Evolutionary conservation across 2,113 vertebrate species (phyloP).

Genomic region (Sander lucioperca): DNA sequence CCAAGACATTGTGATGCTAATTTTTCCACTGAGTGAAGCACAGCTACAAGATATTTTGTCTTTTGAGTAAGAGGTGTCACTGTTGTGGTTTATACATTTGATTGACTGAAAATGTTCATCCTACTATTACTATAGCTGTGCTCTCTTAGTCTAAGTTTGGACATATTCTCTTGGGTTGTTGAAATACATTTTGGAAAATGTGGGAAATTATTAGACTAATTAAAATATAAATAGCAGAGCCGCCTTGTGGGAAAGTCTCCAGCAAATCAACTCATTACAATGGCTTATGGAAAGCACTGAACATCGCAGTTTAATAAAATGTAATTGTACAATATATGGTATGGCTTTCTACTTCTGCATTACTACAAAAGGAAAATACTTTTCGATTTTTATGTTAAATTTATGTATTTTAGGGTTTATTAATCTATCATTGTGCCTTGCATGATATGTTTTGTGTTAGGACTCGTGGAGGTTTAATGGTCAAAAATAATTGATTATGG

Average conservation of each 20-base stretch:
- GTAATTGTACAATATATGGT: neutral
- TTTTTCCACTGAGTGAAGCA: no score
- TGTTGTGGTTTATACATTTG: neutral
- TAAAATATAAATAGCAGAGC: neutral
- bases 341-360: neutral
- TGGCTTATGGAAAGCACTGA: neutral
- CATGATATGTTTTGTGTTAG: neutral
- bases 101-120: neutral
- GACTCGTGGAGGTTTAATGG: neutral
- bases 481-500: constrained; percentile 12
- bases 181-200: neutral
- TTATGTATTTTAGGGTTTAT: neutral
- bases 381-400: neutral
- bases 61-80: neutral
- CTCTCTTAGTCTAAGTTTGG: neutral
- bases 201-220: neutral
- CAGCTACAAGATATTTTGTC: neutral
- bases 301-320: neutral
- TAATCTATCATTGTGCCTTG: neutral
- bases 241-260: neutral
- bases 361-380: neutral
- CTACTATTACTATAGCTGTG: neutral
- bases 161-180: neutral
- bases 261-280: neutral
- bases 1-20: no score